Percentiles rank a stretch among this genome's conserved stretches.
Evolutionary conservation across 2,888 invertebrate species (phyloP).

Genomic region (Troilus luridus): DNA sequence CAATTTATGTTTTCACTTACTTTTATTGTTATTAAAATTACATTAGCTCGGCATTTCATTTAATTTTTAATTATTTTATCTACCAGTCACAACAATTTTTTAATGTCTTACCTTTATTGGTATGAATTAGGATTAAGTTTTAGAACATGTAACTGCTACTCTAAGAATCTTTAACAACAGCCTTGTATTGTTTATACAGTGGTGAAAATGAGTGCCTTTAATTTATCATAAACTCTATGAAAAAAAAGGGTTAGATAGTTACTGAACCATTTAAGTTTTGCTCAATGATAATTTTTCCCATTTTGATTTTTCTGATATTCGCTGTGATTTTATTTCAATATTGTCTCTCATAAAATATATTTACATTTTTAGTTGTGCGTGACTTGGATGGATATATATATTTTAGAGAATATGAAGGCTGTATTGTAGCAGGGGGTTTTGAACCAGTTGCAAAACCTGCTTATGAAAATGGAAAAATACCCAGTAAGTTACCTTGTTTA

Average conservation of each 20-base stretch:
- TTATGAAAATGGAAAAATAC: slow-evolving; percentile 82
- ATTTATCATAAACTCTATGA: too few relatives aligned
- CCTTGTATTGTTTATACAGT: background rate
- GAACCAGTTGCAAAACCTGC: slow-evolving; percentile 92
- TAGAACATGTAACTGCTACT: background rate
- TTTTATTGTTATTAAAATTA: too few relatives aligned
- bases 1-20: background rate
- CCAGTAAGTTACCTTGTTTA: slow-evolving; percentile 69
- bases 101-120: background rate
- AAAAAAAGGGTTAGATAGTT: too few relatives aligned
- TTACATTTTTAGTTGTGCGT: slow-evolving; percentile 76
- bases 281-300: too few relatives aligned
- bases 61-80: background rate
- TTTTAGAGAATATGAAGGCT: slow-evolving; percentile 87
- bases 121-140: background rate
- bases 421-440: slow-evolving; percentile 91
- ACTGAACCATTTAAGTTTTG: too few relatives aligned
- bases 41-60: background rate
- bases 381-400: slow-evolving; percentile 92
- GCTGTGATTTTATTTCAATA: background rate
- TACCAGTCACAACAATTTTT: background rate
- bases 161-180: background rate
- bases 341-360: background rate
- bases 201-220: too few relatives aligned
- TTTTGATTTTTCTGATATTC: too few relatives aligned